These are phyloP conservation scores for Gallinago solitaria DNA, from an alignment of 2,797 vertebrate species.

Conservation along the genomic window DNA sequence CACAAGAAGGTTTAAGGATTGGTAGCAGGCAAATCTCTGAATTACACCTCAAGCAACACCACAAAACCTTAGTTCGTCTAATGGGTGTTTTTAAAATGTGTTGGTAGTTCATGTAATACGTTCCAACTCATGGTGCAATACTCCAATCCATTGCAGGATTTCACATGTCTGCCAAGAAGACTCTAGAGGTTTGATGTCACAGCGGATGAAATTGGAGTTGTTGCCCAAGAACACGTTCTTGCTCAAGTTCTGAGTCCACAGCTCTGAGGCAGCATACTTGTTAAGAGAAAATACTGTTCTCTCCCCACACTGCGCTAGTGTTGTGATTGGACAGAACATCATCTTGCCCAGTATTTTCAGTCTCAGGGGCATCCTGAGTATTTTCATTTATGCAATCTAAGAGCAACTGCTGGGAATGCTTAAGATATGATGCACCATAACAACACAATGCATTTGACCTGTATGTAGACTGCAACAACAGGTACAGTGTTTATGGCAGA, in stretches of 20 bases:
- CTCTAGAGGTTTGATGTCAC: accelerated
- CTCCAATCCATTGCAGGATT: background rate
- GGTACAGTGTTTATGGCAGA: background rate
- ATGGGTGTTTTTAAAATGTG: accelerated
- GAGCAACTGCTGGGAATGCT: background rate
- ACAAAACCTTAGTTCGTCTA: background rate
- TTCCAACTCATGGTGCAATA: background rate
- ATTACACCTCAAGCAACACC: background rate
- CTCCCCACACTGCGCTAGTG: accelerated
- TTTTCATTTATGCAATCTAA: background rate
- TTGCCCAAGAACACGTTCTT: background rate
- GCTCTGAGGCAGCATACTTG: accelerated
- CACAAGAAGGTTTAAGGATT: background rate
- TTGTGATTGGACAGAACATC: background rate
- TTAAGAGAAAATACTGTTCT: accelerated
- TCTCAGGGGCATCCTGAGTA: background rate
- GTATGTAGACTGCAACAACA: background rate
- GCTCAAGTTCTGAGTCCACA: too few relatives aligned
- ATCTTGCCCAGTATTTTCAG: background rate
- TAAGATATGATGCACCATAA: background rate
- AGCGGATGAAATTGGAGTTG: background rate
- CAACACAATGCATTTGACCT: background rate
- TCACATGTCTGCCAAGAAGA: background rate
- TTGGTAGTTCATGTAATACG: accelerated
- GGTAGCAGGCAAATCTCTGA: background rate